Base-by-base conservation (phyloP, 2,113 vertebrate species). In the Diphyllodes magnificus region DNA sequence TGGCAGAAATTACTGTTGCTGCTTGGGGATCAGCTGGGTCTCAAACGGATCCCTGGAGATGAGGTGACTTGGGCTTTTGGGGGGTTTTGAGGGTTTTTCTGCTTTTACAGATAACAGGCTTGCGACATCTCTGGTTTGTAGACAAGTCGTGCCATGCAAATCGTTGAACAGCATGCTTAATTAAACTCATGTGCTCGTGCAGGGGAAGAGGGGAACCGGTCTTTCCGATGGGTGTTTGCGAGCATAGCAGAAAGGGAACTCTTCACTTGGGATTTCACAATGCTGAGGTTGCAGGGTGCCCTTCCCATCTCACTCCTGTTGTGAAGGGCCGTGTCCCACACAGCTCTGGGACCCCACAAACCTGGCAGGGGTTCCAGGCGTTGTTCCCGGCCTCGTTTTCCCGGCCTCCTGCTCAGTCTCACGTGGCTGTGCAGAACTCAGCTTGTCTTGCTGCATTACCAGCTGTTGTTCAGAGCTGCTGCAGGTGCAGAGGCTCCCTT, bases 201-300 rank as follows among this genome's bases (percentile, higher is more conserved):
- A 83, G 40, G 39, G 16, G 10, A 27, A 42, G 80, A 63, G 21
- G 21, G 82, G 63, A 88, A 72, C 47, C 1, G 1, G 15, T 53
- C 40, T 54, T 50, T 50, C 61, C 6, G 6, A 63, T 21, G 42
- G 15, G 44, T 6, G 54, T 40, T 84, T 23, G 39, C 57, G 25
- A 66, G 68, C 0, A 0, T 27, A 44, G 42, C 35, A 73, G 80
- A 63, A 92, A 39, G 78, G 71, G 73, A 89, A 88, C 86, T 57
- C 37, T 78, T 56, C 47, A 27, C n/a, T n/a, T 15, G 57, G 79
- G 35, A 35, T 96, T 96, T 90, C 93, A 56, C 92, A 96, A 92
- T 0, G 0, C 35, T 0, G 0, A 20, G 68, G 19, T 45, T 93
- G 88, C 82, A 57, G 72, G 5, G 4, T 8, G 2, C 50, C 80